Evolutionary conservation across 2,888 invertebrate species (phyloP).

Genomic region (Coecobrya sp.): DNA sequence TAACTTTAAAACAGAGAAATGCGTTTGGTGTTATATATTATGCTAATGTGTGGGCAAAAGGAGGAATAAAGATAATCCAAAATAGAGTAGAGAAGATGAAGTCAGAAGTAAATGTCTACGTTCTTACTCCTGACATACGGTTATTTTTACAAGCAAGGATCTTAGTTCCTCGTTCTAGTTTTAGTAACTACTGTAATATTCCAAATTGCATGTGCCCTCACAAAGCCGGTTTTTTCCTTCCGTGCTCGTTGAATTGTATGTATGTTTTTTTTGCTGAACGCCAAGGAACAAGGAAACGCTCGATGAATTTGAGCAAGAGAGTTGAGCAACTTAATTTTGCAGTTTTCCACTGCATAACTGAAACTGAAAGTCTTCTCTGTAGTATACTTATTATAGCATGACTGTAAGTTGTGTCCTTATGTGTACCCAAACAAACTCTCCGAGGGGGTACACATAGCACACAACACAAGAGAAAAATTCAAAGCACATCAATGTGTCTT

Average conservation of each 20-base stretch:
- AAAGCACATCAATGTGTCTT: constrained; percentile 2
- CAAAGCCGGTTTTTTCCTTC: no score
- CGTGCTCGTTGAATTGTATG: no score
- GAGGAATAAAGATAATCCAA: background rate
- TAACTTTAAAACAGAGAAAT: background rate
- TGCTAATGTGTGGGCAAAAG: background rate
- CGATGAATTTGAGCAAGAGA: constrained; percentile 2
- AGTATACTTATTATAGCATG: background rate
- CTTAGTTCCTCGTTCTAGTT: no score
- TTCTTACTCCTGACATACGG: background rate
- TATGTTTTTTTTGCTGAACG: background rate
- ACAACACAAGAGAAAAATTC: constrained; percentile 3
- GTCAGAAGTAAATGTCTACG: background rate
- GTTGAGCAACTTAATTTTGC: constrained; percentile 17
- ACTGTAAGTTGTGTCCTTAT: background rate
- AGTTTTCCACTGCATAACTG: background rate
- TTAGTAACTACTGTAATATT: no score
- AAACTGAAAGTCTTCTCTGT: background rate
- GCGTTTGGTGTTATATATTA: no score
- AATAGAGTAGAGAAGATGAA: background rate
- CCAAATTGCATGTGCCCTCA: no score
- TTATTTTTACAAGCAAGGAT: background rate
- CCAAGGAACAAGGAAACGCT: background rate
- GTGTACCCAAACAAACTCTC: constrained; percentile 2
- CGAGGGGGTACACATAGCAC: background rate